Percentiles rank a stretch among this genome's conserved stretches.
Evolutionary conservation across 30 jellyfish, hydroid and myxozoan genomes (phyloP).

Genomic region (Aurelia sp.): DNA sequence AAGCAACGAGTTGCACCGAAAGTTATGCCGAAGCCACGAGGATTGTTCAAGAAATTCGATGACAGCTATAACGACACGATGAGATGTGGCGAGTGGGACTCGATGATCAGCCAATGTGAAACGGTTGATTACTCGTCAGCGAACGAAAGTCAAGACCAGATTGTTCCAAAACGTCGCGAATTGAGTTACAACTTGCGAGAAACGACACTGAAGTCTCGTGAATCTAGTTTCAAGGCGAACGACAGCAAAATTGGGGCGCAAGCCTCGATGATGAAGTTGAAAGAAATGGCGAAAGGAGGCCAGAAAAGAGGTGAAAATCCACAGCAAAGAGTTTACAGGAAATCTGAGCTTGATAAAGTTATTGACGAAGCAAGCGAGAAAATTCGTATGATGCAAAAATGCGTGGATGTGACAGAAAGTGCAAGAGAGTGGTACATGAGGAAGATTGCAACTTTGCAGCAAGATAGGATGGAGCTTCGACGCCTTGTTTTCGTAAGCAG

Average conservation of each 20-base stretch:
- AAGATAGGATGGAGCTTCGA: constrained; percentile 64
- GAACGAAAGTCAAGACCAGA: background rate
- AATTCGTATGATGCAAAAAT: constrained; percentile 59
- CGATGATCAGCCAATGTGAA: constrained; percentile 40
- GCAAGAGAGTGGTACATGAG: constrained; percentile 53
- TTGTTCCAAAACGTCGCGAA: background rate
- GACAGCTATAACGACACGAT: background rate
- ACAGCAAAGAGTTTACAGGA: constrained; percentile 21
- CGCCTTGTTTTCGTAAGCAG: constrained; percentile 53
- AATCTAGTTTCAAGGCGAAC: background rate
- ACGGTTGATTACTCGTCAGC: constrained; percentile 21
- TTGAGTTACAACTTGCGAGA: background rate
- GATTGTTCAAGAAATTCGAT: background rate
- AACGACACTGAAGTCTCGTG: background rate
- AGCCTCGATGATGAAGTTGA: background rate
- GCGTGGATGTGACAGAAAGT: constrained; percentile 53
- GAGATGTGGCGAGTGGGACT: constrained; percentile 17
- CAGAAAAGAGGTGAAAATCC: constrained; percentile 1
- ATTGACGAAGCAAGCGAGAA: constrained; percentile 46
- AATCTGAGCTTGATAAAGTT: constrained; percentile 32
- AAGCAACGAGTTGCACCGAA: background rate
- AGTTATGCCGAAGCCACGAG: background rate
- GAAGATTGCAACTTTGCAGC: constrained; percentile 42
- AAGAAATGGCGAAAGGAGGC: background rate
- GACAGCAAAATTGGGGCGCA: background rate